A percentile compares a stretch with the other conserved stretches of the same genome.
phyloP scores from a whole-genome alignment of 2,888 invertebrate species.

The Cheilosia scutellata region DNA sequence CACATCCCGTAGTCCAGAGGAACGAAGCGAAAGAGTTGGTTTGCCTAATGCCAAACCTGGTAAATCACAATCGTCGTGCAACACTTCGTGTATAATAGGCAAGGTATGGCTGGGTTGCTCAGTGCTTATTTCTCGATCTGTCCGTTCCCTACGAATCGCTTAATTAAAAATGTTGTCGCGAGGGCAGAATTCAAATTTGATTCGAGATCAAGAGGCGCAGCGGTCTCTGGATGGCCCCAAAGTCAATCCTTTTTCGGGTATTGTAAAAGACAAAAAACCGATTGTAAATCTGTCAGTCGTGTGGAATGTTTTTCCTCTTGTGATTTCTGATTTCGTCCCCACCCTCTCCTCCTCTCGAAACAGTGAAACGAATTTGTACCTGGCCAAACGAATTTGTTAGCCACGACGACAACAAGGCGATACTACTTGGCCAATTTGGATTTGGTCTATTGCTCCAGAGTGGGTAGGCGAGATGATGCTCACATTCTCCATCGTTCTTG shows the following conservation, averaged over 20 bases:
- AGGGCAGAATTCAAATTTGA: slow-evolving; percentile 67
- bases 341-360: neutral
- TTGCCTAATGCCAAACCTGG: slow-evolving; percentile 44
- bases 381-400: slow-evolving; percentile 61
- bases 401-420: slow-evolving; percentile 37
- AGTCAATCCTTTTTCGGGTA: slow-evolving; percentile 37
- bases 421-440: slow-evolving; percentile 52
- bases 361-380: slow-evolving; percentile 40
- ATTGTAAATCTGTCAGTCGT: slow-evolving; percentile 72
- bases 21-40: neutral
- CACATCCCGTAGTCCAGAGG: neutral
- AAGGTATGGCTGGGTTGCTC: neutral
- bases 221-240: neutral
- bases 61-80: slow-evolving; percentile 68
- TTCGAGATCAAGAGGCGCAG: slow-evolving; percentile 23
- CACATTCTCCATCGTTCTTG: neutral
- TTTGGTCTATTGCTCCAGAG: slow-evolving; percentile 46
- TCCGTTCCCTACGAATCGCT: slow-evolving; percentile 66
- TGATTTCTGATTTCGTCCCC: neutral
- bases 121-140: slow-evolving; percentile 42
- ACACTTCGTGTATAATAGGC: neutral
- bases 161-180: slow-evolving; percentile 65
- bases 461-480: slow-evolving; percentile 42
- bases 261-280: slow-evolving; percentile 26
- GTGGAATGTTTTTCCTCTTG: slow-evolving; percentile 36